Evolutionary conservation across 2,113 vertebrate species (phyloP), one percentile per base, ranked within the genome.

Genomic region (Melanostigma gelatinosum): DNA sequence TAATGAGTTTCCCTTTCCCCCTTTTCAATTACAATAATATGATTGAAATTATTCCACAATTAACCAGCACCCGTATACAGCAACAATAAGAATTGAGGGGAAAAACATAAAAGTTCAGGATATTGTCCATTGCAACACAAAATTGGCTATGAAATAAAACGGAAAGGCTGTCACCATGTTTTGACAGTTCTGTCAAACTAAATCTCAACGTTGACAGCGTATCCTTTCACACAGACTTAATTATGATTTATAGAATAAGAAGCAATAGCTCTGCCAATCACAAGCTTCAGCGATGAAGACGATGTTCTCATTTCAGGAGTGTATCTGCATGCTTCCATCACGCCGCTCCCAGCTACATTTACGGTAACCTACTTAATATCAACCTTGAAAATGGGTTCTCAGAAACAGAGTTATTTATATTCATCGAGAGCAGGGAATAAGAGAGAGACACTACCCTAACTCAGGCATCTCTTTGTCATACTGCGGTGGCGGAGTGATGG

Each of bases 401-500:
- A 65, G 20, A 82, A 75, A 55, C 79, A 52, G 20, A 52, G 82
- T 77, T 29, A 34, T 64, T 73, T 58, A 38, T 32, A 36, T 52
- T 68, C 32, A 79, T 68, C 27, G 27, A 58, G 22, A 68, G 64
- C 16, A 1, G 54, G 20, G 15, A 57, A 18, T 38, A 34, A 22
- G 42, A 1, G 40, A 77, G 15, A 58, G 32, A 40, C 54, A 18
- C 77, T 91, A 88, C 64, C 69, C 89, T 46, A 95, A 88, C 34
- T 95, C 92, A 0, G 94, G 93, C 57, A 85, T 34, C 79, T 95
- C 92, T 44, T 96, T 96, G 0, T 99, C 97, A 0, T 99, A 99
- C 91, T 96, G 95, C 0, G 98, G 98, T 0, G 98, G 97, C 0
- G 98, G 98, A 0, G 98, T 99, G 78, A 99, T 92, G 0, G 98